Evolutionary conservation across 1,140 invertebrate genomes (phyloP), one percentile per base, ranked within the genome.

Genomic region (Drosophila rhopaloa): DNA sequence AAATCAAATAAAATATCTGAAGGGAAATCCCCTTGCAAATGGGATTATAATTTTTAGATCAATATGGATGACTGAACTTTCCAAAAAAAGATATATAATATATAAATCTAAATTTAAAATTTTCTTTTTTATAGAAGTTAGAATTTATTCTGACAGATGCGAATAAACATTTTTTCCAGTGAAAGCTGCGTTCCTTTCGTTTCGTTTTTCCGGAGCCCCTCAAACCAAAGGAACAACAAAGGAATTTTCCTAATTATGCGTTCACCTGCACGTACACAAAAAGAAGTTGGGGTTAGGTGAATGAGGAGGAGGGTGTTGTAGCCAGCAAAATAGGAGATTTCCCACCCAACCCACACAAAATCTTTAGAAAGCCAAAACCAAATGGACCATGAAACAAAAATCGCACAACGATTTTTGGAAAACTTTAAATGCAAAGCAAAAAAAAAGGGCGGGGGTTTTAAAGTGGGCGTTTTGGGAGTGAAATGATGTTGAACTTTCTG

Each of bases 181-280:
- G 67, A 9, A 32, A 32, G 8, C 29, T 32, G n/a, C 44, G 19
- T 43, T 7, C 38, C 5, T 67, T 51, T 37, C n/a, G 1, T 27
- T 29, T 32, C 14, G 62, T 16, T 67, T 54, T 68, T 5, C 37
- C 29, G 2, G 9, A 4, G 32, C 13, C 41, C 50, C 35, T 11
- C 16, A 48, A 38, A 38, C 48, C 61, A 27, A 44, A 65, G 48
- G 47, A 61, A 65, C 65, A 76, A 80, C 81, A 85, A 86, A 76
- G 55, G 66, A 81, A 85, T 86, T 86, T 85, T 77, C 77, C 81
- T 84, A 84, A 84, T 84, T 85, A 81, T 85, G 81, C 81, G 81
- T 85, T 84, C 66, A 72, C 76, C 72, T 83, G 81, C 81, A 83
- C 81, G 81, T 83, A 76, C 81, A 59, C 70, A 72, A 24, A 72